Evolutionary conservation across 2,113 vertebrate species (phyloP).

Genomic region (Phaethon lepturus): DNA sequence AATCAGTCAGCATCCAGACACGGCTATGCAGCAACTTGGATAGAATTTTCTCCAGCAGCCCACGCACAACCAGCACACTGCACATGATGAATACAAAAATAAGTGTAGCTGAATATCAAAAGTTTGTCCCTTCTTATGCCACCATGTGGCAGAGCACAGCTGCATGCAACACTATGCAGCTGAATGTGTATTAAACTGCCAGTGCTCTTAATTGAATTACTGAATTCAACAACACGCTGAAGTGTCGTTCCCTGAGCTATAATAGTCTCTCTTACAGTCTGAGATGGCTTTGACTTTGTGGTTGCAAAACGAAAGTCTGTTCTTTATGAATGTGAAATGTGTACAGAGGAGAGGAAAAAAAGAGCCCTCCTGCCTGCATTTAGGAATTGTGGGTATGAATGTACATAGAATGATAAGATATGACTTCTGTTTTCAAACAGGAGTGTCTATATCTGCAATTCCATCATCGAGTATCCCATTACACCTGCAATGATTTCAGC

Average conservation of each 20-base stretch:
- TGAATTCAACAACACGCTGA: accelerated
- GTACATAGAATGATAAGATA: background rate
- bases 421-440: background rate
- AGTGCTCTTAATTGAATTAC: background rate
- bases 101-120: background rate
- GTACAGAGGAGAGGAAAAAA: background rate
- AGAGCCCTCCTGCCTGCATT: background rate
- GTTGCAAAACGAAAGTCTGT: background rate
- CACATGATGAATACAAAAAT: background rate
- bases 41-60: background rate
- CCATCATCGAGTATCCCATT: background rate
- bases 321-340: background rate
- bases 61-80: accelerated
- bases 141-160: background rate
- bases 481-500: background rate
- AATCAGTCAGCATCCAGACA: background rate
- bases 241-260: background rate
- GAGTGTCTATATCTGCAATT: background rate
- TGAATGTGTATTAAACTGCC: background rate
- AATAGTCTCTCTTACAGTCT: background rate
- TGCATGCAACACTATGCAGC: background rate
- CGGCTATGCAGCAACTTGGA: accelerated
- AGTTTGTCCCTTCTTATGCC: background rate
- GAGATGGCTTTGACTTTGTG: background rate
- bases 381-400: background rate